Evolutionary conservation across 1,140 invertebrate genomes (phyloP).

Genomic region (Leptopilina clavipes): DNA sequence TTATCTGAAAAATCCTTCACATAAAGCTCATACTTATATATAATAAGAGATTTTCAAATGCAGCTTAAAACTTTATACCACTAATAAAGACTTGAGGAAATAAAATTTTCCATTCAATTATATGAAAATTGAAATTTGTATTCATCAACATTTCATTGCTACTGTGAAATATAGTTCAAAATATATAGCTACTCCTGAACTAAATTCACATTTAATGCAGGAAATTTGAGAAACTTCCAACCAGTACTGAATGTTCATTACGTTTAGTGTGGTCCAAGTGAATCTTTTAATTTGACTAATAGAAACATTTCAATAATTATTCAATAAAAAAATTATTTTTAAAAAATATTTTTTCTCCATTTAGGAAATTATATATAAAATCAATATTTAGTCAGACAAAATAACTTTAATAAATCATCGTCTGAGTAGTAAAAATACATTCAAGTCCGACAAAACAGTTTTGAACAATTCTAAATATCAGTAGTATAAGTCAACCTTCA

Average conservation of each 20-base stretch:
- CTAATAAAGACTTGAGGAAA: background rate
- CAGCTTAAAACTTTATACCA: too few species aligned
- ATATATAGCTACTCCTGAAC: background rate
- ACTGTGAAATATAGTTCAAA: background rate
- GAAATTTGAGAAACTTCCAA: constrained; percentile 12
- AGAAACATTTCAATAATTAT: background rate
- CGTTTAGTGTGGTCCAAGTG: background rate
- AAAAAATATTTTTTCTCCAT: too few species aligned
- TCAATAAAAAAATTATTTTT: background rate
- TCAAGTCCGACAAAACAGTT: too few species aligned
- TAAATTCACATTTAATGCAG: background rate
- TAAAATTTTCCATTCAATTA: background rate
- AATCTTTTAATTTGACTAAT: background rate
- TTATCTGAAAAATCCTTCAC: too few species aligned
- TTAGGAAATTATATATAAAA: too few species aligned
- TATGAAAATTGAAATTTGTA: background rate
- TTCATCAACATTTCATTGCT: background rate
- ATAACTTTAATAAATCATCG: too few species aligned
- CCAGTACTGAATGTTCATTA: background rate
- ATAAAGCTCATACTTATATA: too few species aligned
- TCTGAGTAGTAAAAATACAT: too few species aligned
- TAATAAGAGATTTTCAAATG: too few species aligned
- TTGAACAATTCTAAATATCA: too few species aligned
- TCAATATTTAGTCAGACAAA: too few species aligned
- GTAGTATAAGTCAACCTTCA: too few species aligned